phyloP scores from a whole-genome alignment of 1,140 invertebrate genomes.

The Zaprionus capensis region DNA sequence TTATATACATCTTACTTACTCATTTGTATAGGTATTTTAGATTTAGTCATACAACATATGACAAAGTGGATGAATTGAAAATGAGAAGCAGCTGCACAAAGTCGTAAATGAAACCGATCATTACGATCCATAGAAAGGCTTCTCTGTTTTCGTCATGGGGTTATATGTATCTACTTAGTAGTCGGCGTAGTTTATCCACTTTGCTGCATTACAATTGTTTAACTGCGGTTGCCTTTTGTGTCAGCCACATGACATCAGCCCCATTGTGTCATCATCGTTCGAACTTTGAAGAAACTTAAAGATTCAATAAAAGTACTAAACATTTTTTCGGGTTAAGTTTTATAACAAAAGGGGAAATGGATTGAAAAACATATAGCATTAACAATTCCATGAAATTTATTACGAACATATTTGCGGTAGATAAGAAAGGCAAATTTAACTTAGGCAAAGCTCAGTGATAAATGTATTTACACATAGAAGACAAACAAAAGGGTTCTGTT shows the following conservation, averaged over 20 bases:
- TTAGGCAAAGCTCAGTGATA: slow-evolving; percentile 26
- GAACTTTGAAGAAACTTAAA: background rate
- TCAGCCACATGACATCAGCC: slow-evolving; percentile 44
- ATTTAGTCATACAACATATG: background rate
- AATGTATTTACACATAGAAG: slow-evolving; percentile 33
- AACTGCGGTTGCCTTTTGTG: slow-evolving; percentile 13
- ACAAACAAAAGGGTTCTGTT: slow-evolving; percentile 14
- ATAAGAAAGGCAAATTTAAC: slow-evolving; percentile 29
- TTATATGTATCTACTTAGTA: slow-evolving; percentile 7
- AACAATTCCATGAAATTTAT: background rate
- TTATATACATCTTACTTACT: background rate
- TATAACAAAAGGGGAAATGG: background rate
- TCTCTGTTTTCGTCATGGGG: slow-evolving; percentile 4
- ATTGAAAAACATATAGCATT: background rate
- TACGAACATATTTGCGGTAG: slow-evolving; percentile 19
- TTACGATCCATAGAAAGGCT: slow-evolving; percentile 9
- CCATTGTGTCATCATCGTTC: slow-evolving; percentile 37
- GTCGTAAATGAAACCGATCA: slow-evolving; percentile 13
- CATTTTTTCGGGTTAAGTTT: background rate
- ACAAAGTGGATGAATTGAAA: background rate
- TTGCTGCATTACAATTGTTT: slow-evolving; percentile 14
- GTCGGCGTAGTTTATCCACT: slow-evolving; percentile 22
- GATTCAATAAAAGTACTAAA: slow-evolving; percentile 1
- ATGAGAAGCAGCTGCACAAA: slow-evolving; percentile 3
- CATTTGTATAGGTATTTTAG: background rate